Conservation (phyloP, 2,888 invertebrate genomes). For the Agrotis ipsilon region DNA sequence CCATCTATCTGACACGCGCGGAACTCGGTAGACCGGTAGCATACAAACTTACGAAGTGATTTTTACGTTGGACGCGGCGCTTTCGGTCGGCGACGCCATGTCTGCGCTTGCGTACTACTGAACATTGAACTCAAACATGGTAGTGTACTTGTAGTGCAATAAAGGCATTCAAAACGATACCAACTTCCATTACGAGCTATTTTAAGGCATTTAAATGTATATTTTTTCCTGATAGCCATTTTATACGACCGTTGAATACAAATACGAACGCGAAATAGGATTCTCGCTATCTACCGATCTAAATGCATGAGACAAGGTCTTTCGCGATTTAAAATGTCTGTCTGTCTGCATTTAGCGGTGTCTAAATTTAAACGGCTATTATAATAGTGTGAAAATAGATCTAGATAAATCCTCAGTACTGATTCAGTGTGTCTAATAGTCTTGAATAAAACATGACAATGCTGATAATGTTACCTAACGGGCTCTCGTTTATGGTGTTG, state of each 20-base stretch:
- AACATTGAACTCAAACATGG: constrained; percentile 41
- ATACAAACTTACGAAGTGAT: constrained; percentile 60
- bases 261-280: constrained; percentile 34
- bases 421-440: constrained; percentile 47
- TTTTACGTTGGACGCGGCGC: constrained; percentile 63
- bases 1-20: constrained; percentile 78
- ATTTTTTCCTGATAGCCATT: constrained; percentile 28
- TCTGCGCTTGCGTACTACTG: constrained; percentile 50
- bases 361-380: constrained; percentile 52
- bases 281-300: constrained; percentile 38
- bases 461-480: constrained; percentile 65
- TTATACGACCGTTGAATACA: constrained; percentile 36
- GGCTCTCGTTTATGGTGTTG: constrained; percentile 56
- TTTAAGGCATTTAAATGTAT: constrained; percentile 31
- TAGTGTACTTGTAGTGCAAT: constrained; percentile 39
- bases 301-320: constrained; percentile 40
- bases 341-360: constrained; percentile 18
- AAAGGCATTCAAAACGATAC: constrained; percentile 37
- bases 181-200: constrained; percentile 23
- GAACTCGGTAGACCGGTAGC: constrained; percentile 76
- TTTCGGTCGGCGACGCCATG: constrained; percentile 61
- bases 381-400: constrained; percentile 63
- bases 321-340: constrained; percentile 38
- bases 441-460: constrained; percentile 61
- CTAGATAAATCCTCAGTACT: constrained; percentile 46